Conservation (phyloP, 1,140 invertebrate species). For the Tetranychus urticae region DNA sequence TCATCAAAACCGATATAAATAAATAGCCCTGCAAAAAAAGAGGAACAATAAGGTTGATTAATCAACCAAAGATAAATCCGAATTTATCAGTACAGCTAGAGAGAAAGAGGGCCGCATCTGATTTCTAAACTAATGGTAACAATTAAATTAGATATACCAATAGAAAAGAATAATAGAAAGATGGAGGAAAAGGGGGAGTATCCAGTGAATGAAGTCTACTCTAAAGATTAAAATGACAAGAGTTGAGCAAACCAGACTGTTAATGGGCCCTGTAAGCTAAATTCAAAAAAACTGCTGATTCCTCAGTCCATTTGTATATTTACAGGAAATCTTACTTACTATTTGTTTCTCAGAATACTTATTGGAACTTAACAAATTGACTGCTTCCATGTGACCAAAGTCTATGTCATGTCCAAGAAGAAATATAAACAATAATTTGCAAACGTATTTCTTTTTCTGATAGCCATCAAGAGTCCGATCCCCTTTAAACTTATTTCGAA, state of each 20-base stretch:
- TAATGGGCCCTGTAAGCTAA: neutral
- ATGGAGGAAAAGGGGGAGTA: too few species aligned
- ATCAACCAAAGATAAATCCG: neutral
- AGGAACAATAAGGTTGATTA: neutral
- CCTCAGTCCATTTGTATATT: too few species aligned
- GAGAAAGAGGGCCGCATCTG: too few species aligned
- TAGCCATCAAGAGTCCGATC: constrained; percentile 99
- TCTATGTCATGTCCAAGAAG: constrained; percentile 96
- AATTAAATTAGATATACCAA: neutral
- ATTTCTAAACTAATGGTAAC: neutral
- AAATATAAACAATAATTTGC: constrained; percentile 98
- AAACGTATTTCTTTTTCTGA: constrained; percentile 99
- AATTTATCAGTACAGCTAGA: neutral
- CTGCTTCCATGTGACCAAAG: constrained; percentile 99
- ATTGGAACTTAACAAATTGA: constrained; percentile 97
- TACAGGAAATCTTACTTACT: constrained; percentile 34
- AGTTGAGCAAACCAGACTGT: neutral
- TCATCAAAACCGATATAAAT: constrained; percentile 56
- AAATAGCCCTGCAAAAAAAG: constrained; percentile 30
- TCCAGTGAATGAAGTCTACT: neutral
- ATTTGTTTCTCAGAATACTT: constrained; percentile 99
- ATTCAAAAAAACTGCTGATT: neutral
- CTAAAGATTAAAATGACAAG: neutral
- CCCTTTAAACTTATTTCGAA: constrained; percentile 97
- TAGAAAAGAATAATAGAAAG: too few species aligned